Conservation (phyloP, 2,113 vertebrate genomes). For the Pholis gunnellus region DNA sequence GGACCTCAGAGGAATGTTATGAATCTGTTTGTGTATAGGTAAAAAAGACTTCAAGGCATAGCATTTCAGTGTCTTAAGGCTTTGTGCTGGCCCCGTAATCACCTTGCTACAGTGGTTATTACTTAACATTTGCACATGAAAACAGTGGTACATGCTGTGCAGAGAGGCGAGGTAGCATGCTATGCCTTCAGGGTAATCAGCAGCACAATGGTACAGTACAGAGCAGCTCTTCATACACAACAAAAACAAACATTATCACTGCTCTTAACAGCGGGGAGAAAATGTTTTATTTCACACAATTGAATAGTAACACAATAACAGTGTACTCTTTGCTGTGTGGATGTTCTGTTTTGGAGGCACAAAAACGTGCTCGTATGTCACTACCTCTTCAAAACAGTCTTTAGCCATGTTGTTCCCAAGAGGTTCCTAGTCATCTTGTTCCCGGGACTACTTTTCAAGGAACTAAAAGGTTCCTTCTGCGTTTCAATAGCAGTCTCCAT, state of each 20-base stretch:
- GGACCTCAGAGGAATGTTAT: constrained; percentile 4
- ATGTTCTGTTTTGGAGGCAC: background rate
- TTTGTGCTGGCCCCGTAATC: constrained; percentile 20
- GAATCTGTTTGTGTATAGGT: constrained; percentile 6
- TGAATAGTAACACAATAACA: background rate
- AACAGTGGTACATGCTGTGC: constrained; percentile 32
- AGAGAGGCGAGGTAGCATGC: constrained; percentile 18
- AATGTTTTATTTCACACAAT: constrained; percentile 30
- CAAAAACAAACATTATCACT: constrained; percentile 24
- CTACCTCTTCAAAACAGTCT: background rate
- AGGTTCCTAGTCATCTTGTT: background rate
- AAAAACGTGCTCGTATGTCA: background rate
- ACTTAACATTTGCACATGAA: constrained; percentile 47
- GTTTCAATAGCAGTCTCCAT: background rate
- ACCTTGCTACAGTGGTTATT: constrained; percentile 30
- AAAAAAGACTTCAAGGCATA: background rate
- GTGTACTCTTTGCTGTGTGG: background rate
- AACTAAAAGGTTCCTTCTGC: too few relatives aligned
- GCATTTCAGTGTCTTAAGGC: constrained; percentile 29
- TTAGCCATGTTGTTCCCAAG: background rate
- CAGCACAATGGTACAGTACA: constrained; percentile 29
- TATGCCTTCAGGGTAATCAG: constrained; percentile 33
- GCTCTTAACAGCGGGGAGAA: constrained; percentile 18
- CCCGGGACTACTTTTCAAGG: too few relatives aligned
- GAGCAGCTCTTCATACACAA: constrained; percentile 18